Base-by-base conservation (phyloP, 1,140 invertebrate genomes). In the Druon quercuslanigerum region DNA sequence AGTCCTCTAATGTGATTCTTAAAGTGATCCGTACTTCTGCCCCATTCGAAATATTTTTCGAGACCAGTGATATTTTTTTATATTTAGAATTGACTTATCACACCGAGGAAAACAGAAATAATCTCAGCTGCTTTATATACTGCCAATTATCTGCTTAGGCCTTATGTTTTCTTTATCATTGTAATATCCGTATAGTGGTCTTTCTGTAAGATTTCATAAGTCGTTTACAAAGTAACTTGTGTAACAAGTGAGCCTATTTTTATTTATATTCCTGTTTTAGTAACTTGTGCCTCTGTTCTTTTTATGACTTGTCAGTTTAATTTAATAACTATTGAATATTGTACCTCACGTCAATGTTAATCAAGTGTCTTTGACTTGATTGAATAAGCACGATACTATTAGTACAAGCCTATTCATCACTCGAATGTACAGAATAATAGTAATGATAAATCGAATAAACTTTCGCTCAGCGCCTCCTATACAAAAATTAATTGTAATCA, bases 1-100 rank as follows among this genome's bases (percentile, higher is more conserved):
- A 9, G 40, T 46, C 40, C 40, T 46, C 40, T 46, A 33, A 33
- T 33, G 25, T 81, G 81, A 80, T 79, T 82, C 78, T 80, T 80
- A 75, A 79, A 52, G 74, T 25, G 60, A 57, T 81, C 73, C 75
- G 77, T 81, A 81, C 50, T 82, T 83, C 73, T 75, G 77, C 52
- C 74, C 75, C 79, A 81, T 71, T 75, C 81, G 79, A 76, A 84
- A 71, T 71, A 83, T 76, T 80, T 85, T 80, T 87, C 85, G 85
- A 90, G 79, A 89, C 88, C 88, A 89, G 90, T 91, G 90, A 90
- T 90, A 91, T 89, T 87, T 88, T 85, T 90, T 90, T 90, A 90
- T 90, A 90, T 90, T 90, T 87, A 89, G 83, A 40, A 66, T 16
- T 2, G n/a, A 40, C 14, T 66, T 66, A n/a, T 66, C 19, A 20